Percentiles rank a stretch among this genome's conserved stretches.
Conservation (phyloP, 2,888 invertebrate genomes). For the Amiota mariae region DNA sequence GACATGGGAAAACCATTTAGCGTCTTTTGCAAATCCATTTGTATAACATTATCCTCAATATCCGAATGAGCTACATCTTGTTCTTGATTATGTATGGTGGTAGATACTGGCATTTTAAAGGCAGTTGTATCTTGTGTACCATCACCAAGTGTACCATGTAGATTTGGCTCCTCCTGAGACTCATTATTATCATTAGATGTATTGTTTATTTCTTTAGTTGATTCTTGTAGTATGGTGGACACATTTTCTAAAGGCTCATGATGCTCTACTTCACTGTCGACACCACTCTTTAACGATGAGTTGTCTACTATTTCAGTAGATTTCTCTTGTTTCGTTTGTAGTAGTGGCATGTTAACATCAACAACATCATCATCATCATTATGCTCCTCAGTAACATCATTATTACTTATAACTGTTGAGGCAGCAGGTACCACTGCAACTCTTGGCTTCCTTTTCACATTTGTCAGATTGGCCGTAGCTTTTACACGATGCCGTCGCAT, state of each 20-base stretch:
- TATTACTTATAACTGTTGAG: background rate
- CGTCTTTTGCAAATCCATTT: conserved; percentile 68
- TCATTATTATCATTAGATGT: conserved; percentile 19
- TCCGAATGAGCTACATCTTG: conserved; percentile 62
- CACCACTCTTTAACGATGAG: too few species aligned
- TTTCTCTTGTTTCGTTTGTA: background rate
- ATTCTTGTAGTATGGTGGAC: too few species aligned
- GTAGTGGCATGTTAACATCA: background rate
- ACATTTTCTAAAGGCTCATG: background rate
- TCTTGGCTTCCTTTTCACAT: conserved; percentile 53
- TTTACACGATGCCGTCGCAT: conserved; percentile 83
- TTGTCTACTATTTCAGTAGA: too few species aligned
- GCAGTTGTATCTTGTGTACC: conserved; percentile 41
- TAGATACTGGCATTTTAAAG: conserved; percentile 65
- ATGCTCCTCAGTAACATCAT: background rate
- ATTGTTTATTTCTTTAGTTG: background rate
- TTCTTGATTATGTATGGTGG: conserved; percentile 50
- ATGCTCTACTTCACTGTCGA: background rate
- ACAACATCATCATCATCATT: background rate
- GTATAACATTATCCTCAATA: conserved; percentile 68
- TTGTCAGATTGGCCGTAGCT: conserved; percentile 79
- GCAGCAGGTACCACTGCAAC: background rate
- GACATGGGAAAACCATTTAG: conserved; percentile 61
- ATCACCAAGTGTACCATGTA: conserved; percentile 27
- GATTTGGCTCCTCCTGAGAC: conserved; percentile 17